Evolutionary conservation across 2,888 invertebrate genomes (phyloP), one percentile per base, ranked within the genome.

Genomic region (Eilema caniola): DNA sequence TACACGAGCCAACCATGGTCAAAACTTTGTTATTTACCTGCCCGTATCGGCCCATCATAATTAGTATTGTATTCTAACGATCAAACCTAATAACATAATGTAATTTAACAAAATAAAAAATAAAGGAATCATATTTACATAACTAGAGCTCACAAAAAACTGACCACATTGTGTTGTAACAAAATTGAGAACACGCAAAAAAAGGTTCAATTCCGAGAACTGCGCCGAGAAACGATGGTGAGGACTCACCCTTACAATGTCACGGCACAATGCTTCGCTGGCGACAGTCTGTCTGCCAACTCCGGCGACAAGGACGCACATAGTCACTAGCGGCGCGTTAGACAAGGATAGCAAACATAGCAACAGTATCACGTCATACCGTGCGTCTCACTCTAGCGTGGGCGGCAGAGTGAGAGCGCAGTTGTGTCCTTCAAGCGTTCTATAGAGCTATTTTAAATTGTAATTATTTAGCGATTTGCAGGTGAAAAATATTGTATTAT

Each of bases 241-340:
- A 31, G 31, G 28, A 65, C 72, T 62, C 60, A 62, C 72, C 74
- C 65, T 70, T 71, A 74, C 69, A 67, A 69, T 66, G 74, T 72
- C 74, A 69, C 66, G 74, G 59, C 63, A 69, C 69, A 65, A 70
- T 69, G 73, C 70, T 69, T 65, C 70, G 56, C 28, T 70, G 74
- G 74, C 74, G 74, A 74, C 74, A 70, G 67, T 63, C 70, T 70
- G 74, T 74, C 74, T 74, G 60, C 66, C 70, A 62, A 60, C 62
- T 41, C 72, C 62, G 14, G 12, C 53, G 74, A 74, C 62, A 66
- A 31, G 41, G 74, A 72, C 63, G n/a, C 37, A 53, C 16, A 41
- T 63, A 74, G 56, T 10, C 0, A 12, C 23, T 20, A 14, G 14
- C 31, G n/a, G 14, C n/a, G n/a, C 20, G 62, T 23, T 12, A 64